Evolutionary conservation across 2,113 vertebrate species (phyloP).

Genomic region (Epinephelus fuscoguttatus): DNA sequence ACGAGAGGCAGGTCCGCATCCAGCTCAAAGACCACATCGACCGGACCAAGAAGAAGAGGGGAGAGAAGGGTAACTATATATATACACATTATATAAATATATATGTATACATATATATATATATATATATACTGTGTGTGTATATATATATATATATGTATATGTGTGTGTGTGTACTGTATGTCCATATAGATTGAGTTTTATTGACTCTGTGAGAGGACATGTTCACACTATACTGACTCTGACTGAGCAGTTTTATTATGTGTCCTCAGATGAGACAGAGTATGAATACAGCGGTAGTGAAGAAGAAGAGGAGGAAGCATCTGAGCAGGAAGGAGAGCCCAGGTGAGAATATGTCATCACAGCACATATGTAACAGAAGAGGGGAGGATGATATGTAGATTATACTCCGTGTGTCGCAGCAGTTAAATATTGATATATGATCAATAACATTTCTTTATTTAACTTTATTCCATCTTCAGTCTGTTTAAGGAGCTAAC

Average conservation of each 20-base stretch:
- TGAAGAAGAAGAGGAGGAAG: constrained; percentile 98
- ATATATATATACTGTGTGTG: too few species aligned
- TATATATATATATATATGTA: too few species aligned
- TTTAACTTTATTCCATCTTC: too few species aligned
- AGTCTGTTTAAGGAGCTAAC: neutral
- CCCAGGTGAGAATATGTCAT: constrained; percentile 84
- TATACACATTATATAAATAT: too few species aligned
- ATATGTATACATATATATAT: too few species aligned
- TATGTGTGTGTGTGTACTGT: too few species aligned
- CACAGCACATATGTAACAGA: too few species aligned
- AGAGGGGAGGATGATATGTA: too few species aligned
- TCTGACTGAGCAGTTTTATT: neutral
- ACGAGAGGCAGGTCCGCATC: constrained; percentile 98
- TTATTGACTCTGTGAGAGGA: neutral
- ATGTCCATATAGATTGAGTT: too few species aligned
- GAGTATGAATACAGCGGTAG: constrained; percentile 99
- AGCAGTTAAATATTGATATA: too few species aligned
- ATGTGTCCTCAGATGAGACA: constrained; percentile 90
- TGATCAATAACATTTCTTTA: too few species aligned
- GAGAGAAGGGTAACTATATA: constrained; percentile 89
- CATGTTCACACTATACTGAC: neutral
- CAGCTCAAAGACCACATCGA: constrained; percentile 99
- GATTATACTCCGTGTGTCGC: too few species aligned
- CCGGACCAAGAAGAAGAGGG: constrained; percentile 98
- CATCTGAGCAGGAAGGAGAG: constrained; percentile 97